Base-by-base conservation (phyloP, 2,797 vertebrate genomes). In the Lerista edwardsae region DNA sequence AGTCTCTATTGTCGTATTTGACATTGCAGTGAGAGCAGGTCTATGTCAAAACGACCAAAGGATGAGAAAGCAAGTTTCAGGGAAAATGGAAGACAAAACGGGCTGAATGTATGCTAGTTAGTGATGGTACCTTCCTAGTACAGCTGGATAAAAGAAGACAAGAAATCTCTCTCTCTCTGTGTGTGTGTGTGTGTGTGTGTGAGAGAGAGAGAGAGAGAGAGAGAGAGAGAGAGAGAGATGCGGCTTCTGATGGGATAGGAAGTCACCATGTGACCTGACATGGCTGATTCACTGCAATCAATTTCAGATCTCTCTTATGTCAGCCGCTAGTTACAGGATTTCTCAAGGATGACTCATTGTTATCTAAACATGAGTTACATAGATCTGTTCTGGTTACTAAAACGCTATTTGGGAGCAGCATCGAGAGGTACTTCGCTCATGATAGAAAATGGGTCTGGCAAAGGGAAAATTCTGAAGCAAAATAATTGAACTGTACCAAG, bases 401-500 rank as follows among this genome's bases (percentile, higher is more conserved):
- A 41, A 41, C 47, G 39, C 19, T 25, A 80, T 51, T 9, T 82
- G 36, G 71, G 78, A 65, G 55, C 0, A 27, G 72, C 39, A 90
- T 78, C 23, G 75, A 51, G 73, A 61, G 21, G 57, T 67, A 61
- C 41, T 81, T 78, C 73, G 44, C 77, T 51, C 17, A 1, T 23
- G 77, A 75, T 1, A 41, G 36, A 29, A 87, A 84, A 79, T 31
- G 34, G 76, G 71, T 0, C 44, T 31, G 44, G 27, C 0, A 0
- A 79, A 29, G 8, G 55, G 25, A 68, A 71, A 75, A 21, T 31
- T 41, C 59, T 23, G 3, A 55, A 64, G 3, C 31, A 85, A 81
- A 88, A 77, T 85, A 59, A 80, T 59, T 21, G 29, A 80, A 86
- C 78, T 1, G 17, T 25, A 73, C 34, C 72, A 73, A 86, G 74